phyloP scores from a whole-genome alignment of 1,140 invertebrate species.

The Leguminivora glycinivorella region DNA sequence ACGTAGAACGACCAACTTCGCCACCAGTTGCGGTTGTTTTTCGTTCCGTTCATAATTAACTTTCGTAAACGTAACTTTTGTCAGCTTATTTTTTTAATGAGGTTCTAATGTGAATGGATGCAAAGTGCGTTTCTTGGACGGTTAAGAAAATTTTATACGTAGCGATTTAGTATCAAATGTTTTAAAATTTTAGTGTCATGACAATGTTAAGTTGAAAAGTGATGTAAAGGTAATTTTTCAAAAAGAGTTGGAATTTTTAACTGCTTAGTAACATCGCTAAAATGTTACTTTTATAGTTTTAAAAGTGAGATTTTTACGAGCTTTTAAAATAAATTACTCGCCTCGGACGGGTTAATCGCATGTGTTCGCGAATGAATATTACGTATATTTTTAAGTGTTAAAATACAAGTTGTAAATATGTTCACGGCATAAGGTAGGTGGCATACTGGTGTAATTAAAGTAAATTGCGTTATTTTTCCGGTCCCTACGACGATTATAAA shows the following conservation, averaged over 20 bases:
- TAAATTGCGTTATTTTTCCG: slow-evolving; percentile 32
- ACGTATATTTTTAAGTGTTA: slow-evolving; percentile 43
- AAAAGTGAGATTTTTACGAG: slow-evolving; percentile 76
- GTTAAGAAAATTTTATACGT: slow-evolving; percentile 57
- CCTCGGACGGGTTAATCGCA: slow-evolving; percentile 60
- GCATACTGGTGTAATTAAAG: slow-evolving; percentile 18
- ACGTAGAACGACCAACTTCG: slow-evolving; percentile 77
- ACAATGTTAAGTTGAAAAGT: slow-evolving; percentile 62
- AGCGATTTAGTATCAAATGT: slow-evolving; percentile 50
- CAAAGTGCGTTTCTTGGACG: slow-evolving; percentile 54
- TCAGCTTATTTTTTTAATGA: slow-evolving; percentile 64
- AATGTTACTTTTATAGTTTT: slow-evolving; percentile 76
- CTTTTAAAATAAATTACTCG: slow-evolving; percentile 76
- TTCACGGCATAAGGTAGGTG: slow-evolving; percentile 10
- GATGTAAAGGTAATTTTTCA: slow-evolving; percentile 59
- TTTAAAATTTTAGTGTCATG: slow-evolving; percentile 61
- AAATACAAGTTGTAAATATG: background rate
- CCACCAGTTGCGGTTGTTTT: slow-evolving; percentile 78
- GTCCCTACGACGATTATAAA: slow-evolving; percentile 44
- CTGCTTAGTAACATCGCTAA: slow-evolving; percentile 65
- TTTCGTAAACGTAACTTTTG: slow-evolving; percentile 78
- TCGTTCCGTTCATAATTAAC: slow-evolving; percentile 77
- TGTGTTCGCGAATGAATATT: slow-evolving; percentile 68
- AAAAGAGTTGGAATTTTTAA: slow-evolving; percentile 40
- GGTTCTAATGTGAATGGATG: slow-evolving; percentile 67